Base-by-base conservation (phyloP, 2,888 invertebrate species). In the Trimorus sp. region DNA sequence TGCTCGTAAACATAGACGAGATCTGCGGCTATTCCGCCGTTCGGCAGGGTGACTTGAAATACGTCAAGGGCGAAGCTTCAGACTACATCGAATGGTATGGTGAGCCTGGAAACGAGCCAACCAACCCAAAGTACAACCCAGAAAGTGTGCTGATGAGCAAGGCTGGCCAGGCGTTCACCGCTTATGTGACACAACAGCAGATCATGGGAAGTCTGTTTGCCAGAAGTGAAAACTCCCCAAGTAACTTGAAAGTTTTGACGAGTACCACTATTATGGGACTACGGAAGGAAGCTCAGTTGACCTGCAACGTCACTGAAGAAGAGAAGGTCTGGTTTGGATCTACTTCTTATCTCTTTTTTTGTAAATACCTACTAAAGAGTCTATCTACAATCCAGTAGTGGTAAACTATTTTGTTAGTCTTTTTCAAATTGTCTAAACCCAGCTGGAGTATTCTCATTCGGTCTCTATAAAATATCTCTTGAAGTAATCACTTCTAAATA, bases 21-120 rank as follows among this genome's bases (percentile, higher is more conserved):
- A 89, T 92, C 9, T 89, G 85, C 1, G 93, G 94, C 83, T 94
- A 94, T 84, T 94, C 93, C 93, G 93, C 94, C 87, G 92, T 92
- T 58, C 92, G 95, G 88, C 92, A 93, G 36, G 94, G 94, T 0
- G 94, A 94, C 88, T 95, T 94, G 90, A 95, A 95, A 90, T 93
- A 95, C 77, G 87, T 94, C 0, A 93, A 94, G 51, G 95, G 95
- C 5, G 45, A 56, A 11, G 3, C 15, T 0, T 38, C 49, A 7
- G n/a, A 56, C 6, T 12, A 59, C 38, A 42, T 75, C 8, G 78
- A 70, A 3, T 93, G 93, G 93, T 90, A 92, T 78, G 93, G 93
- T 11, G 91, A 92, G 51, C 84, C 89, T 0, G 93, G 93, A 1
- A 79, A 84, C 7, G 16, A 14, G 8, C 9, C 58, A 0, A 56